Conservation (phyloP, 2,113 vertebrate genomes). For the Anarhynchus alexandrinus region DNA sequence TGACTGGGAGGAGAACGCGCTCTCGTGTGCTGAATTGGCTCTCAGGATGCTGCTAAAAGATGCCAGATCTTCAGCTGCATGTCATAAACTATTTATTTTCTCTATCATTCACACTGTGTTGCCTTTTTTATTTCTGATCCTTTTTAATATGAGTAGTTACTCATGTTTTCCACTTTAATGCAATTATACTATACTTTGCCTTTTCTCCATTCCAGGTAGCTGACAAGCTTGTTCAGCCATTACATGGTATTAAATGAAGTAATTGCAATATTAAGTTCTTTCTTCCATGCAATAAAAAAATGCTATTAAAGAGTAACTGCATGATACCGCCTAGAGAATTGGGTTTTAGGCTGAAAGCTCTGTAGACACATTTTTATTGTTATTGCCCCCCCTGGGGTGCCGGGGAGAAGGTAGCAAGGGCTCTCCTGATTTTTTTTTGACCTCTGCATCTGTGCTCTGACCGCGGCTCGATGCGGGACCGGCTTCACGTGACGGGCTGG, state of each 20-base stretch:
- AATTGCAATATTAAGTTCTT: constrained; percentile 35
- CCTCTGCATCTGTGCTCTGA: neutral
- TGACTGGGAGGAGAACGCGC: neutral
- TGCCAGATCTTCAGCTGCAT: neutral
- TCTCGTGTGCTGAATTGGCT: neutral
- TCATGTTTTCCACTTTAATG: constrained; percentile 38
- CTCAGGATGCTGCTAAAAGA: neutral
- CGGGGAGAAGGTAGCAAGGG: neutral
- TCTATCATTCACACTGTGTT: neutral
- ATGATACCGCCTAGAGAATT: neutral
- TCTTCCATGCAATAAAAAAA: neutral
- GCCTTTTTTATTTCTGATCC: constrained; percentile 33
- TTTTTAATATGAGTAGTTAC: constrained; percentile 2
- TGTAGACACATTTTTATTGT: neutral
- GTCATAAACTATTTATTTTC: neutral
- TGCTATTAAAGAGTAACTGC: neutral
- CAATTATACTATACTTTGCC: constrained; percentile 30
- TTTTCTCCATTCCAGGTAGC: neutral
- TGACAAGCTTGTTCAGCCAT: constrained; percentile 26
- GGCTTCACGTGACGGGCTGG: fast-evolving
- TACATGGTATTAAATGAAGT: constrained; percentile 32
- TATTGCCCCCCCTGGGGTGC: neutral
- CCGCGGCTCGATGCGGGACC: neutral
- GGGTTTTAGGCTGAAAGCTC: neutral
- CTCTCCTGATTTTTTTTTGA: neutral